A percentile compares a stretch with the other conserved stretches of the same genome.
Conservation (phyloP, 1,140 invertebrate species). For the Drosophila arawakana region DNA sequence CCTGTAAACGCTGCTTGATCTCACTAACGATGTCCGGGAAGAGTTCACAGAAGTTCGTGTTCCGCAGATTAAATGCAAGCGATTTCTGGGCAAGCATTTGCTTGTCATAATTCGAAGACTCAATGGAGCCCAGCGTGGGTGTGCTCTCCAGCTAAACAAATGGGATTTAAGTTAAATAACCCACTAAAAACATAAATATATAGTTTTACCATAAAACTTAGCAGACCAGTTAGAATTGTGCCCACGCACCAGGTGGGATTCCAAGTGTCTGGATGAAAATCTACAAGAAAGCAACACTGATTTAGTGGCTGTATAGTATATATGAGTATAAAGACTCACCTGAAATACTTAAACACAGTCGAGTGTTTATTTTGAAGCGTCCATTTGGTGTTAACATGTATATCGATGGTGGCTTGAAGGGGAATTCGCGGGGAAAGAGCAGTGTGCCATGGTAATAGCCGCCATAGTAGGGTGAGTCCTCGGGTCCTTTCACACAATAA, state of each 20-base stretch:
- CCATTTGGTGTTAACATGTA: conserved; percentile 99
- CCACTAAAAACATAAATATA: neutral
- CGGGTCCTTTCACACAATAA: conserved; percentile 89
- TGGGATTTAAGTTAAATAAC: neutral
- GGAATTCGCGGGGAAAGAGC: conserved; percentile 98
- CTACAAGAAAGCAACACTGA: conserved; percentile 77
- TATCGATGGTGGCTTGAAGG: conserved; percentile 99
- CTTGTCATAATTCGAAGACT: conserved; percentile 96
- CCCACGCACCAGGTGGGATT: conserved; percentile 99
- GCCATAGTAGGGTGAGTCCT: conserved; percentile 96
- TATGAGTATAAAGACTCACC: conserved; percentile 36
- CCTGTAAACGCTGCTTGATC: conserved; percentile 68
- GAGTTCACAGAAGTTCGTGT: conserved; percentile 91
- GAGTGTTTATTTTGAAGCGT: conserved; percentile 94
- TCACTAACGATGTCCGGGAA: conserved; percentile 80
- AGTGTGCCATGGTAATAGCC: conserved; percentile 99
- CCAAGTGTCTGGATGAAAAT: conserved; percentile 99
- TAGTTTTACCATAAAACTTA: conserved; percentile 91
- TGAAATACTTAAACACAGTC: conserved; percentile 97
- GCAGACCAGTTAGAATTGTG: conserved; percentile 96
- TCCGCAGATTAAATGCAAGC: conserved; percentile 95
- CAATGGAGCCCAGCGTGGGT: conserved; percentile 97
- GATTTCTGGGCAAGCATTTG: conserved; percentile 93
- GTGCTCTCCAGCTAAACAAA: conserved; percentile 91
- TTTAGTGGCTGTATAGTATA: neutral